These are phyloP conservation scores for Hydrophis major DNA, from an alignment of 2,797 vertebrate genomes.

Conservation along the genomic window DNA sequence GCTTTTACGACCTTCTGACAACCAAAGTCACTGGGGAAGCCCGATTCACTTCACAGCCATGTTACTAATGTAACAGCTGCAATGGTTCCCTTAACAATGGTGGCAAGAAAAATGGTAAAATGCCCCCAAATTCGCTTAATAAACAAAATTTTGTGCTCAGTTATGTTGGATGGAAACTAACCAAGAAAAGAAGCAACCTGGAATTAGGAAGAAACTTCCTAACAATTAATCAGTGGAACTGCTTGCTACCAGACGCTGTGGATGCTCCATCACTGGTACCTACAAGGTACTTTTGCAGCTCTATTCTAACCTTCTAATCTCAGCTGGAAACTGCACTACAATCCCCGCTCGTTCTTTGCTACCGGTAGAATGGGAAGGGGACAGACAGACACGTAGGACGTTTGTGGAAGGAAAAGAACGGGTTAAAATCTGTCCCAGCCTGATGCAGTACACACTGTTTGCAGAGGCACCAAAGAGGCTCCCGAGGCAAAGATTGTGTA, in stretches of 20 bases:
- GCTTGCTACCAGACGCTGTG: background rate
- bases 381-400: no score
- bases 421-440: background rate
- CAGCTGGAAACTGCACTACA: background rate
- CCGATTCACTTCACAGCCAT: no score
- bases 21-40: no score
- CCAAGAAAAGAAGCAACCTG: background rate
- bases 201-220: background rate
- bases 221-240: background rate
- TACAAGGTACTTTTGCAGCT: background rate
- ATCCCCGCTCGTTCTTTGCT: background rate
- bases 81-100: no score
- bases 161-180: background rate
- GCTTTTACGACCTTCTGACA: no score
- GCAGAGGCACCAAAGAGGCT: conserved; percentile 12
- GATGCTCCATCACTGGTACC: background rate
- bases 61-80: no score
- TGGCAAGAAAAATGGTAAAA: no score
- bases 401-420: background rate
- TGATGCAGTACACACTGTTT: background rate
- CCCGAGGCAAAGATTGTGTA: background rate
- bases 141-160: no score
- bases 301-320: background rate
- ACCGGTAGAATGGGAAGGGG: background rate
- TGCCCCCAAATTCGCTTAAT: no score